phyloP scores from a whole-genome alignment of 2,113 vertebrate genomes.

The Eulemur rufifrons region DNA sequence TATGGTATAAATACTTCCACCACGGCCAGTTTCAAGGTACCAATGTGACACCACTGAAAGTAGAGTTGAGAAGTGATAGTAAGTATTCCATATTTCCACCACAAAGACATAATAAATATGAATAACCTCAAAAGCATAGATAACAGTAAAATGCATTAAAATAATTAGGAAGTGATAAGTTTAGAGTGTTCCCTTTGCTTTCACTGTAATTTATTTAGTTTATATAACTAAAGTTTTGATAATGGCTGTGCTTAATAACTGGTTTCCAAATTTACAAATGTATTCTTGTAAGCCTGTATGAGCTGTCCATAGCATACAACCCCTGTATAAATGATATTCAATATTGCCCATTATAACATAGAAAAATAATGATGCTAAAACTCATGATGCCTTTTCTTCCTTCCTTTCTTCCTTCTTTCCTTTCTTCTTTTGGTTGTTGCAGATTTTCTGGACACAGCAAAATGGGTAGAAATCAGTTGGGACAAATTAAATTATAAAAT shows the following conservation, averaged over 20 bases:
- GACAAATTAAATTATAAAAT: not conserved
- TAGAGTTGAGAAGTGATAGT: not conserved
- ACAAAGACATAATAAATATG: not conserved
- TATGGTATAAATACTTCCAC: not conserved
- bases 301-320: not conserved
- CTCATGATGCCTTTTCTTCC: not conserved
- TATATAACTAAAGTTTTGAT: conserved; percentile 5
- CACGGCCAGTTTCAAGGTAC: not conserved
- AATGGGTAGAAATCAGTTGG: not conserved
- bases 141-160: not conserved
- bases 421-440: not conserved
- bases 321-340: not conserved
- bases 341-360: not conserved
- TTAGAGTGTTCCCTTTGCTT: not conserved
- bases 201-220: not conserved
- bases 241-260: not conserved
- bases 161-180: not conserved
- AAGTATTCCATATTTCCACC: not conserved
- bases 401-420: too few species aligned
- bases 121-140: not conserved
- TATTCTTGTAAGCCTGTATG: not conserved
- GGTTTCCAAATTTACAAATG: not conserved
- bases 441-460: not conserved
- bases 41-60: not conserved
- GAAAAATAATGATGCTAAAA: not conserved